Percentiles rank a stretch among this genome's conserved stretches.
phyloP scores from a whole-genome alignment of 2,888 invertebrate species.

The Iphiclides podalirius region DNA sequence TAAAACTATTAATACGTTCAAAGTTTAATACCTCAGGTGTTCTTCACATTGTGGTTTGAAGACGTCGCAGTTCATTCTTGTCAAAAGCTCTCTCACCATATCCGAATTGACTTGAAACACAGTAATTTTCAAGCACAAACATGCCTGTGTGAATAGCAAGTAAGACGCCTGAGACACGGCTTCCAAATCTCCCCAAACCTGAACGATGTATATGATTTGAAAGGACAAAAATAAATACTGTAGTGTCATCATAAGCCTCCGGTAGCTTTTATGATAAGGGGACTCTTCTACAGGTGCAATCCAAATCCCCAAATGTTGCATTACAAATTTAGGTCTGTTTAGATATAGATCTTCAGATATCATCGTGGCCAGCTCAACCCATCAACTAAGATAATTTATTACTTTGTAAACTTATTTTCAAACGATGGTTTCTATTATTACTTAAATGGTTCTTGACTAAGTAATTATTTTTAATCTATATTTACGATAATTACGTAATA shows the following conservation, averaged over 20 bases:
- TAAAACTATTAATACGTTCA: too few species aligned
- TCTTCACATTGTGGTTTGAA: slow-evolving; percentile 46
- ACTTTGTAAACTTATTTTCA: too few species aligned
- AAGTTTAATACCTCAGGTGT: slow-evolving; percentile 52
- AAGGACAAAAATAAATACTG: slow-evolving; percentile 62
- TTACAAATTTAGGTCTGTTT: slow-evolving; percentile 59
- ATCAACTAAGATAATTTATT: too few species aligned
- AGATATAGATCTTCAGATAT: slow-evolving; percentile 51
- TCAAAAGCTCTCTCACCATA: slow-evolving; percentile 44
- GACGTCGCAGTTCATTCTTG: slow-evolving; percentile 51
- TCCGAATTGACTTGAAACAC: slow-evolving; percentile 53
- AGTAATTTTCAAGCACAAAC: slow-evolving; percentile 65
- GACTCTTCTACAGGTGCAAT: slow-evolving; percentile 44
- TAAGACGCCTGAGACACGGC: slow-evolving; percentile 64
- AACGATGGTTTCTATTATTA: too few species aligned
- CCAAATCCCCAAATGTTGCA: slow-evolving; percentile 67
- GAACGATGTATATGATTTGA: slow-evolving; percentile 57
- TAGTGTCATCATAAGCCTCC: slow-evolving; percentile 49
- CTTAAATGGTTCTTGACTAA: too few species aligned
- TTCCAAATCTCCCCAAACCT: slow-evolving; percentile 66
- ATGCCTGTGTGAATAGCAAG: slow-evolving; percentile 64
- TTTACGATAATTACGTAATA: too few species aligned
- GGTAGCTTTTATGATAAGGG: slow-evolving; percentile 38
- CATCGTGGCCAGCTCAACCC: too few species aligned
- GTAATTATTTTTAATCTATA: too few species aligned